phyloP scores from a whole-genome alignment of 2,797 vertebrate species.

The Esox lucius region DNA sequence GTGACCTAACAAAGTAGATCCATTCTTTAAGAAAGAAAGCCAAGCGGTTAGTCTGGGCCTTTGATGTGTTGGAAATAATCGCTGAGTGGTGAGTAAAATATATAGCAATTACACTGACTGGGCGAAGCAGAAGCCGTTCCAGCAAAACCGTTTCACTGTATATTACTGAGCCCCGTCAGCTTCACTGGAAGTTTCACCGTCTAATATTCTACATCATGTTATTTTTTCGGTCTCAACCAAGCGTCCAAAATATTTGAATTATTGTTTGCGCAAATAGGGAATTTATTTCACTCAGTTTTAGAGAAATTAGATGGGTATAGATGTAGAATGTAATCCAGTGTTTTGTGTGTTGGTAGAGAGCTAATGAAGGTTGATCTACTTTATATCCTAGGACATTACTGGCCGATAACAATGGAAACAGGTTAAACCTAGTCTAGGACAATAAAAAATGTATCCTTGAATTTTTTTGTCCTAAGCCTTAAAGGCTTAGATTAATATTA shows the following conservation, averaged over 20 bases:
- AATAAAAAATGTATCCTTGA: too few relatives aligned
- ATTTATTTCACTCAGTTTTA: not conserved
- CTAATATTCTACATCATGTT: conserved; percentile 40
- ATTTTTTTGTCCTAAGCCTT: too few relatives aligned
- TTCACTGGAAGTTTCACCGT: conserved; percentile 43
- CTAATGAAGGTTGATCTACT: not conserved
- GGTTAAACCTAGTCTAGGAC: too few relatives aligned
- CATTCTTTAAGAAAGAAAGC: conserved; percentile 50
- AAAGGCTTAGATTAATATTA: too few relatives aligned
- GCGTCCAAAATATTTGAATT: not conserved
- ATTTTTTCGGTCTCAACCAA: not conserved
- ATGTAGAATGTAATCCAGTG: not conserved
- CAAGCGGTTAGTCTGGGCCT: conserved; percentile 33
- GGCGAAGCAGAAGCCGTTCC: conserved; percentile 36
- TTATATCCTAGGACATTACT: not conserved
- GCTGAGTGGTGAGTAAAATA: conserved; percentile 47
- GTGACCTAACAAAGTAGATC: conserved; percentile 49
- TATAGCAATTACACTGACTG: conserved; percentile 49
- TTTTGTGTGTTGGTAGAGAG: not conserved
- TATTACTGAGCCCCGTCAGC: conserved; percentile 32
- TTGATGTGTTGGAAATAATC: conserved; percentile 55
- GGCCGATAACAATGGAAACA: too few relatives aligned
- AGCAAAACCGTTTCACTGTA: not conserved
- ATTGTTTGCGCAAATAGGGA: not conserved
- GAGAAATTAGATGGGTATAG: not conserved